A percentile compares a stretch with the other conserved stretches of the same genome.
Conservation (phyloP, 2,113 vertebrate species). For the Calyptomena viridis region DNA sequence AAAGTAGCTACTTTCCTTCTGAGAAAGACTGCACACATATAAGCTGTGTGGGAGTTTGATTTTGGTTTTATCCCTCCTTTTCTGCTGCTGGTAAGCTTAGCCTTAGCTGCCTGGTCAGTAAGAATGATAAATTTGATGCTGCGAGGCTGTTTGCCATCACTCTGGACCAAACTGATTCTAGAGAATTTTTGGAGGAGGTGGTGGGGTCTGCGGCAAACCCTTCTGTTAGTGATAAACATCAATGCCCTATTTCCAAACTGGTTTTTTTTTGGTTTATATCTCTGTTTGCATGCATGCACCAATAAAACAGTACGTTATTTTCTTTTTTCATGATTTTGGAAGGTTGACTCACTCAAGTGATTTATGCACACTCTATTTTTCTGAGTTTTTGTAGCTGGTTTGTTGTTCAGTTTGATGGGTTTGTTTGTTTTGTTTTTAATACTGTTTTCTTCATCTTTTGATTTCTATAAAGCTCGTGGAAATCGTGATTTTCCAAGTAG, state of each 20-base stretch:
- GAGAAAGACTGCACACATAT: neutral
- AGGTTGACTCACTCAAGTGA: neutral
- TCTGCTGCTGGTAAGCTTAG: neutral
- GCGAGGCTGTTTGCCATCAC: neutral
- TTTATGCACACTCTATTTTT: neutral
- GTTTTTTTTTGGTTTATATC: neutral
- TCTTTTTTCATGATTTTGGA: neutral
- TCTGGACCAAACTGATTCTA: neutral
- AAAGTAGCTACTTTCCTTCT: neutral
- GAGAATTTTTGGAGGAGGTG: neutral
- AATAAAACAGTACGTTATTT: neutral
- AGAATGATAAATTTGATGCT: neutral
- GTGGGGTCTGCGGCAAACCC: neutral
- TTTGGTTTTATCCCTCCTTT: neutral
- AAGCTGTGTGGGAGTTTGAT: neutral
- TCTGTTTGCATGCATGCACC: neutral
- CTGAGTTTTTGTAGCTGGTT: neutral
- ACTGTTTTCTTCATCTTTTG: neutral
- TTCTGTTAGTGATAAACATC: neutral
- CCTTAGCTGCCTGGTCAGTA: neutral
- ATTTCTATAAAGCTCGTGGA: neutral
- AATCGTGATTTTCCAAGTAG: neutral
- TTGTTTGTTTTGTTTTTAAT: neutral
- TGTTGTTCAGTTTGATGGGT: neutral
- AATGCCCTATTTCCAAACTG: neutral